A percentile compares a stretch with the other conserved stretches of the same genome.
phyloP scores from a whole-genome alignment of 2,113 vertebrate genomes.

The Zootoca vivipara region DNA sequence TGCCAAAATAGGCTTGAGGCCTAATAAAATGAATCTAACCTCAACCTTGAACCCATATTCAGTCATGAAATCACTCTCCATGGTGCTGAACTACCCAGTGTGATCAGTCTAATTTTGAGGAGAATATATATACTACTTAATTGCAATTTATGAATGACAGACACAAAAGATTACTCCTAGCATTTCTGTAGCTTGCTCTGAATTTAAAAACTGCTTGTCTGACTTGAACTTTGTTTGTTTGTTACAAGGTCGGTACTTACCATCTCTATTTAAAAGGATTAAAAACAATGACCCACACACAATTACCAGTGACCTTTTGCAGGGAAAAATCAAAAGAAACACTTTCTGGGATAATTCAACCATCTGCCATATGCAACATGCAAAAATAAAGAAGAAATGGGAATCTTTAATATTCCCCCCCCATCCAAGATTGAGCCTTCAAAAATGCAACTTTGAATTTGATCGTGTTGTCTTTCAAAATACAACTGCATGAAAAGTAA shows the following conservation, averaged over 20 bases:
- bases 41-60: slow-evolving; percentile 45
- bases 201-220: not conserved
- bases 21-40: slow-evolving; percentile 53
- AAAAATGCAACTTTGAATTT: not conserved
- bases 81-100: slow-evolving; percentile 42
- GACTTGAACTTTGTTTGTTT: not conserved
- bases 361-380: slow-evolving; percentile 20
- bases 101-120: not conserved
- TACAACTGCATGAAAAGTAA: not conserved
- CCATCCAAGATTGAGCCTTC: slow-evolving; percentile 13
- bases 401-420: not conserved
- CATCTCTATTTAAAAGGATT: not conserved
- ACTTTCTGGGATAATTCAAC: slow-evolving; percentile 40
- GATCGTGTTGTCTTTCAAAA: slow-evolving; percentile 18
- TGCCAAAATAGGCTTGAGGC: slow-evolving; percentile 50
- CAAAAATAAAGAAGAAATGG: slow-evolving; percentile 18
- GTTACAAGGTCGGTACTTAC: no score
- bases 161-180: not conserved
- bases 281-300: not conserved
- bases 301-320: slow-evolving; percentile 35
- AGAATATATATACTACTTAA: not conserved
- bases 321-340: slow-evolving; percentile 34
- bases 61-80: slow-evolving; percentile 51
- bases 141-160: slow-evolving; percentile 21
- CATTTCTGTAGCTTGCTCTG: not conserved